phyloP scores from a whole-genome alignment of 1,140 invertebrate species.

The Zophobas atratus region DNA sequence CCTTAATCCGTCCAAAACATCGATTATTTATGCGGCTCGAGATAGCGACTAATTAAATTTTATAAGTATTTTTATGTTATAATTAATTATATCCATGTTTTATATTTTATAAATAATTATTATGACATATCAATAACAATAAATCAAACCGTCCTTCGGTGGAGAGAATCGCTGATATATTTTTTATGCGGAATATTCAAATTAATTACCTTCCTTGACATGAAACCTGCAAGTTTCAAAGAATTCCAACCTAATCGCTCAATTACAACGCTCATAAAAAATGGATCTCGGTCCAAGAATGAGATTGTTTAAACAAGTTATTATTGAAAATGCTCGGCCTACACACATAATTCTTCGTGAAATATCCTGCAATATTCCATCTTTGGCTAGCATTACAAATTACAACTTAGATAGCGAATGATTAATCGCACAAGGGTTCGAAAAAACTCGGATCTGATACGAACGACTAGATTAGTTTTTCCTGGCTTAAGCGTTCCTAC shows the following conservation, averaged over 20 bases:
- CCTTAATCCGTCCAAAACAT: neutral
- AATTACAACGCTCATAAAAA: neutral
- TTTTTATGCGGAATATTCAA: neutral
- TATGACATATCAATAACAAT: constrained; percentile 11
- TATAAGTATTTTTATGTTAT: constrained; percentile 14
- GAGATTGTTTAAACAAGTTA: constrained; percentile 30
- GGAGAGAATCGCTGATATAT: neutral
- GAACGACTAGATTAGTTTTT: neutral
- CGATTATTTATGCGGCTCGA: neutral
- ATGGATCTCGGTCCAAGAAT: neutral
- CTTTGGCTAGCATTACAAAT: constrained; percentile 35
- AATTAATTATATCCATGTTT: constrained; percentile 1
- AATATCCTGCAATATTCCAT: constrained; percentile 37
- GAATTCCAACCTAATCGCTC: constrained; percentile 5
- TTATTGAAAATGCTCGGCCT: constrained; percentile 33
- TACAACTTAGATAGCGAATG: constrained; percentile 31
- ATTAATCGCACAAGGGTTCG: constrained; percentile 14
- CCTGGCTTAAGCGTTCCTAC: too few relatives aligned
- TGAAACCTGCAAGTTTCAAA: neutral
- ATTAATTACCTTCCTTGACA: constrained; percentile 7
- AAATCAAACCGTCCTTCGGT: neutral
- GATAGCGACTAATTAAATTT: constrained; percentile 8
- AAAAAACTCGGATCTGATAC: constrained; percentile 10
- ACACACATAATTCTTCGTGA: constrained; percentile 31
- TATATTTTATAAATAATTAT: neutral